Percentiles rank a stretch among this genome's conserved stretches.
Conservation (phyloP, 2,888 invertebrate genomes). For the Rhingia campestris region DNA sequence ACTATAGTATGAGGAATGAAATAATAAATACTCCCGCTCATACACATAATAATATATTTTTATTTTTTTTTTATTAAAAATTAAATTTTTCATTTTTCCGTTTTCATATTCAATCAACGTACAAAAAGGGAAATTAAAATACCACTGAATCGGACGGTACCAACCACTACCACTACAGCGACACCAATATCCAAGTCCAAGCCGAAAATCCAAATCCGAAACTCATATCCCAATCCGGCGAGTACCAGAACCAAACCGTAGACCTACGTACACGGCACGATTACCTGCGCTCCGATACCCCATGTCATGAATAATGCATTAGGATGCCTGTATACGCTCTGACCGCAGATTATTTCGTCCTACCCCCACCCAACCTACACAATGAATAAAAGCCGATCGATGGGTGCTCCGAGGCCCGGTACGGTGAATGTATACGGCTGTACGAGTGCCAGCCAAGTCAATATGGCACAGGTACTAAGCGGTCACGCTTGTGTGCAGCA, state of each 20-base stretch:
- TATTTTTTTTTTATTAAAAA: not conserved
- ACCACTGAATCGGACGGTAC: slow-evolving; percentile 55
- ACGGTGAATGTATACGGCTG: not conserved
- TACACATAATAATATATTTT: not conserved
- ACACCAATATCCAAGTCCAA: slow-evolving; percentile 36
- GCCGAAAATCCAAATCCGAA: slow-evolving; percentile 70
- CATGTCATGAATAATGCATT: slow-evolving; percentile 72
- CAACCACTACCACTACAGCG: slow-evolving; percentile 18
- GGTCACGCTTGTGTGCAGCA: slow-evolving; percentile 1
- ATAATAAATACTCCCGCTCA: slow-evolving; percentile 27
- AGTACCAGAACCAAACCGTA: slow-evolving; percentile 37
- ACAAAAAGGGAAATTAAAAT: slow-evolving; percentile 73
- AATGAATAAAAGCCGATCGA: slow-evolving; percentile 12
- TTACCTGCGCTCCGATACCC: slow-evolving; percentile 70
- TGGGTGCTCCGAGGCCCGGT: slow-evolving; percentile 7
- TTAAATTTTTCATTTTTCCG: slow-evolving; percentile 56
- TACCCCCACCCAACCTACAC: slow-evolving; percentile 11
- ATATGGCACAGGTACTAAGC: too few species aligned
- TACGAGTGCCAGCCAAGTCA: too few species aligned
- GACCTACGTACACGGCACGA: slow-evolving; percentile 53
- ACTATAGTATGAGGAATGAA: not conserved
- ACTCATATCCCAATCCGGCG: slow-evolving; percentile 69
- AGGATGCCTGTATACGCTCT: slow-evolving; percentile 51
- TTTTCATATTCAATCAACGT: slow-evolving; percentile 74
- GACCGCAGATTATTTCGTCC: slow-evolving; percentile 56